These are phyloP conservation scores for Sarcophaga rosellei DNA, from an alignment of 2,888 invertebrate species.

Conservation along the genomic window DNA sequence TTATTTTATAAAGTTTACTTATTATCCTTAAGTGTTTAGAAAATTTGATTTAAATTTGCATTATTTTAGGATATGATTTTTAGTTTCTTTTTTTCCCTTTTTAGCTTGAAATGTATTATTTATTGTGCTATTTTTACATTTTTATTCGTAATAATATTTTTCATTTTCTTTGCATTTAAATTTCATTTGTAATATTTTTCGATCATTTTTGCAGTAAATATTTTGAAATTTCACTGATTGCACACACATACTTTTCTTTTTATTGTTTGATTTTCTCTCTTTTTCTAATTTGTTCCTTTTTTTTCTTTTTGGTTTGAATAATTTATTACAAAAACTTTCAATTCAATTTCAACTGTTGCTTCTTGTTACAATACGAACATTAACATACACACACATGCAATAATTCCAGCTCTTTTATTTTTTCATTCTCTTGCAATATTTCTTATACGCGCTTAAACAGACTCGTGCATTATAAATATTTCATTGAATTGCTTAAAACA, in stretches of 20 bases:
- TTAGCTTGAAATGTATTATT: too few species aligned
- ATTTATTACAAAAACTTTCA: neutral
- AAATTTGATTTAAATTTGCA: too few species aligned
- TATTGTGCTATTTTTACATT: too few species aligned
- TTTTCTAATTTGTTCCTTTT: neutral
- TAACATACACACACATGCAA: neutral
- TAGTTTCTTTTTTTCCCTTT: too few species aligned
- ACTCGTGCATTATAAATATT: neutral
- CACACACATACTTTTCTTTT: neutral
- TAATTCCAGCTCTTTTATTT: neutral
- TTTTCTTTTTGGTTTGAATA: constrained; percentile 4
- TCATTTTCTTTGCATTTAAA: too few species aligned
- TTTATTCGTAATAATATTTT: too few species aligned
- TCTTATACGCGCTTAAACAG: neutral
- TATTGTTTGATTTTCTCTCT: neutral
- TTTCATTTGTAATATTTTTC: too few species aligned
- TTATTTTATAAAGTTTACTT: too few species aligned
- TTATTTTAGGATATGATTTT: too few species aligned
- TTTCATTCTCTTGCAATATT: neutral
- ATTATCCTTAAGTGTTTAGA: too few species aligned
- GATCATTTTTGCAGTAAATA: too few species aligned
- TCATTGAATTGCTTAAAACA: neutral
- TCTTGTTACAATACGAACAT: neutral
- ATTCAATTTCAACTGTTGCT: constrained; percentile 26
- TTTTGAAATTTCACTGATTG: too few species aligned